Evolutionary conservation across 2,797 vertebrate genomes (phyloP), one percentile per base, ranked within the genome.

Genomic region (Argya squamiceps): DNA sequence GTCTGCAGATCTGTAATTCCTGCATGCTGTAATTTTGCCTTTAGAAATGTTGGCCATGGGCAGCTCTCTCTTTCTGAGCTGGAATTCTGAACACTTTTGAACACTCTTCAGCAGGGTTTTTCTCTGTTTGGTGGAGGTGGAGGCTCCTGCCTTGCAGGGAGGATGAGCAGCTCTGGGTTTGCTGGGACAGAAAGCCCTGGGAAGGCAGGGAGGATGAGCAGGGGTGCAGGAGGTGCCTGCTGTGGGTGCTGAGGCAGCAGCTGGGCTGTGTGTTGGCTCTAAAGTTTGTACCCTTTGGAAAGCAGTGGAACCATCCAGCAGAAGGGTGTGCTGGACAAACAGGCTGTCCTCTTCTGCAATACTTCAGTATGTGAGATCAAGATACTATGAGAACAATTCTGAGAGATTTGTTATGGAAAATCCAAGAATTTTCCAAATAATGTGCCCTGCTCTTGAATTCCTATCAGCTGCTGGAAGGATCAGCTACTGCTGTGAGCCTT

Each of bases 1-100:
- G 84, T 52, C 95, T 97, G 94, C 93, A 96, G 97, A 92, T 96
- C 92, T 96, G 82, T 97, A 96, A 96, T 97, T 96, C 95, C 93
- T 65, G 15, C 95, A 97, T 53, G 47, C 95, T 97, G 86, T 97
- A 97, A 98, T 98, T 97, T 97, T 97, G 97, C 86, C 91, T 74
- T 69, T 93, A 59, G 93, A 96, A 96, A 96, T 32, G 75, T 85
- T 95, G 87, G 88, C 92, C 85, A 47, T 24, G 63, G 91, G 91
- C 86, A 84, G 79, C 83, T 86, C 37, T 71, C 69, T 77, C 20
- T 78, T 73, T 93, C 70, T 12, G n/a, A 50, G 64, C 68, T 94
- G 96, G 94, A 88, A 82, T 92, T 64, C 67, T 43, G 60, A 78
- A 47, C 17, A 7, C 77, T 95, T 94, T 53, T 60, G 58, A 39